Evolutionary conservation across 2,113 vertebrate genomes (phyloP).

Genomic region (Fulica atra): DNA sequence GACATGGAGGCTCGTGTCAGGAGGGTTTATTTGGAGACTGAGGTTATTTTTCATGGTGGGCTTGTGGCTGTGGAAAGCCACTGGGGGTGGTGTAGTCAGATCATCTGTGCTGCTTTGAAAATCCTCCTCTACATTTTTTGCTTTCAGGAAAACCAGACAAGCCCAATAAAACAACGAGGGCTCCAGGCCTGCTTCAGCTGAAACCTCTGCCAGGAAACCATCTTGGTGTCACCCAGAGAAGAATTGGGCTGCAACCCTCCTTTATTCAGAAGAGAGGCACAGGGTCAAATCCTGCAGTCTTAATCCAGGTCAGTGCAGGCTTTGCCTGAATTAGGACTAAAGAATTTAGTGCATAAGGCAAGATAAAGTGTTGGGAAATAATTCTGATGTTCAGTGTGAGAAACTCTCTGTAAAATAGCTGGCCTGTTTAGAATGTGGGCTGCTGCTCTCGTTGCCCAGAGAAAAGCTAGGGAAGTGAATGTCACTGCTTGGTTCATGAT

Average conservation of each 20-base stretch:
- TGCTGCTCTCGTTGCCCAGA: neutral
- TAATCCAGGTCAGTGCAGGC: neutral
- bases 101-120: neutral
- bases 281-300: neutral
- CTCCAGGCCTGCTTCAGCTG: neutral
- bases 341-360: neutral
- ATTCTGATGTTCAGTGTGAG: neutral
- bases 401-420: neutral
- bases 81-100: neutral
- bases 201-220: neutral
- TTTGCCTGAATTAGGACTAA: slow-evolving; percentile 1
- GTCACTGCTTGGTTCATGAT: neutral
- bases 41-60: neutral
- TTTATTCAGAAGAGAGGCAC: neutral
- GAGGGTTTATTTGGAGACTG: neutral
- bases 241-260: neutral
- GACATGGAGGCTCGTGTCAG: neutral
- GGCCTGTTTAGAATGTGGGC: neutral
- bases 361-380: neutral
- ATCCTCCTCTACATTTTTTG: neutral
- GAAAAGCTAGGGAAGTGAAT: neutral
- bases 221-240: neutral
- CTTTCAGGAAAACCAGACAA: neutral
- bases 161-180: neutral
- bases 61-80: neutral